Conservation (phyloP, 1,140 invertebrate species). For the Drosophila nebulosa region DNA sequence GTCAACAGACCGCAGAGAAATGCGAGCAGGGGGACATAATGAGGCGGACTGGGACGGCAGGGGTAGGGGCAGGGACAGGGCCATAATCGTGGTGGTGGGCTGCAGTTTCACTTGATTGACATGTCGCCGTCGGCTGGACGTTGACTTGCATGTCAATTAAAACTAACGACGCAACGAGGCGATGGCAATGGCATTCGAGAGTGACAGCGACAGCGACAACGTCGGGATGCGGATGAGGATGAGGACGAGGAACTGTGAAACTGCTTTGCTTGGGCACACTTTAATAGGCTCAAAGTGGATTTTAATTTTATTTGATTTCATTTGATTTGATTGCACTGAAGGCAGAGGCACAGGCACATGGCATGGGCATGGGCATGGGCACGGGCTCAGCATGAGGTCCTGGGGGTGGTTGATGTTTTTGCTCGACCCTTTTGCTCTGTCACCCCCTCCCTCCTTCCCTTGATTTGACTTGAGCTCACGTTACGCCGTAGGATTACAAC, state of each 20-base stretch:
- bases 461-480: slow-evolving; percentile 49
- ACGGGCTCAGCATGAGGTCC: slow-evolving; percentile 50
- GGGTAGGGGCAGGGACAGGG: slow-evolving; percentile 7
- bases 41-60: slow-evolving; percentile 32
- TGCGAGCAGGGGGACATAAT: slow-evolving; percentile 39
- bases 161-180: slow-evolving; percentile 53
- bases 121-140: slow-evolving; percentile 70
- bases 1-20: slow-evolving; percentile 64
- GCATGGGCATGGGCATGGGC: background rate
- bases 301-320: slow-evolving; percentile 80
- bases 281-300: slow-evolving; percentile 80
- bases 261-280: slow-evolving; percentile 47
- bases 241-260: slow-evolving; percentile 13
- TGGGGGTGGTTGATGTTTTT: slow-evolving; percentile 38
- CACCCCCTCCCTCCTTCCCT: slow-evolving; percentile 37
- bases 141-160: slow-evolving; percentile 80
- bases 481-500: slow-evolving; percentile 61
- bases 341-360: background rate
- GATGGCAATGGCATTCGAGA: slow-evolving; percentile 9
- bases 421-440: slow-evolving; percentile 19
- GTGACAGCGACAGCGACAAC: slow-evolving; percentile 48
- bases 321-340: slow-evolving; percentile 64
- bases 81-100: slow-evolving; percentile 6
- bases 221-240: background rate
- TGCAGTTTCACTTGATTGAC: slow-evolving; percentile 72